Evolutionary conservation across 1,140 invertebrate genomes (phyloP), one percentile per base, ranked within the genome.

Genomic region (Radopholus similis): DNA sequence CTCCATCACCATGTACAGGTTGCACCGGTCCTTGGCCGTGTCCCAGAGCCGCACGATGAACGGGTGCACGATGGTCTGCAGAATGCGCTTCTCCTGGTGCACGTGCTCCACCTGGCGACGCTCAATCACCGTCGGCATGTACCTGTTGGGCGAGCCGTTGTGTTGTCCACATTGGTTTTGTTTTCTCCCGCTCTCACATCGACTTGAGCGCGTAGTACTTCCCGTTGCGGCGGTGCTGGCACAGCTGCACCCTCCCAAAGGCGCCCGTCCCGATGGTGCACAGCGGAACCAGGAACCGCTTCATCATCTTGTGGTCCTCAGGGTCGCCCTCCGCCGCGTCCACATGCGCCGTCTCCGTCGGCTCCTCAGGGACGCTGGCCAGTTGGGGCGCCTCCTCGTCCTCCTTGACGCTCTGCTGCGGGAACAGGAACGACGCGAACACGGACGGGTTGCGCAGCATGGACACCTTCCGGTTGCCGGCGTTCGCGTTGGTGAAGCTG

Each of bases 1-100:
- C 83, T 97, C 94, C 79, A 96, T 89, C 21, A 96, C 85, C 92
- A 91, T 90, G 84, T 95, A 96, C 15, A 95, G 88, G 83, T 91
- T 91, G 26, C 87, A 88, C 54, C 90, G 87, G 80, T 95, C 92
- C 77, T 91, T 89, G 68, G 89, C 88, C 72, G 90, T 90, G 91
- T 92, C 95, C 70, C 89, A 87, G 72, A 81, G 37, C 58, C 75
- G 76, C 38, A 81, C 79, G 49, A 81, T 81, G 42, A 81, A 81
- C 9, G 78, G 79, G 59, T 81, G 79, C 4, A 71, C 58, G 6
- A 81, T 42, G 53, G 66, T 51, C 18, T 68, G 21, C 21, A 81
- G 68, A 47, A 81, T 65, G 13, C 62, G 55, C 37, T 81, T 81
- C 62, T 81, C 79, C 37, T 77, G 75, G 57, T 80, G 70, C 18